Evolutionary conservation across 2,888 invertebrate genomes (phyloP).

Genomic region (Leptodirus hochenwartii): DNA sequence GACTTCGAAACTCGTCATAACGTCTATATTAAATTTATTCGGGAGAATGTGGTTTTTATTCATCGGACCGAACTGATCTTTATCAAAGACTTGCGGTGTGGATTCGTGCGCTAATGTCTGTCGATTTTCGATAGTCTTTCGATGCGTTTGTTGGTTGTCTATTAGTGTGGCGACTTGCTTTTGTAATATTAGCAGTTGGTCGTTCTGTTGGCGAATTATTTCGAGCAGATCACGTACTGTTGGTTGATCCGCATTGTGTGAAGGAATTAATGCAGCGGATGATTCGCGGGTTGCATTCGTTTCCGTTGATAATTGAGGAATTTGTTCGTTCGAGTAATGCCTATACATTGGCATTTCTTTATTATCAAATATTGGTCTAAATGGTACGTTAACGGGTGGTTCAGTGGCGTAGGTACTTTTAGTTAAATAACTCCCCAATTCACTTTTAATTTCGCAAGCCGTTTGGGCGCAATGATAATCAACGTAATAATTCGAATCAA

Average conservation of each 20-base stretch:
- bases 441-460: too few species aligned
- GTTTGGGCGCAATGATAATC: too few species aligned
- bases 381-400: too few species aligned
- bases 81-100: too few species aligned
- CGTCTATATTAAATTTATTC: constrained; percentile 49
- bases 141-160: constrained; percentile 15
- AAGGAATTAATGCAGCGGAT: constrained; percentile 1
- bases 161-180: constrained; percentile 41
- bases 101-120: neutral
- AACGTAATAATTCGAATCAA: too few species aligned
- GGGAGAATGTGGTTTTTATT: constrained; percentile 17
- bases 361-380: too few species aligned
- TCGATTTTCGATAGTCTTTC: neutral
- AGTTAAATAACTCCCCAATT: too few species aligned
- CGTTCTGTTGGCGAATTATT: constrained; percentile 47
- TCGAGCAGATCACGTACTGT: constrained; percentile 40
- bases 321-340: too few species aligned
- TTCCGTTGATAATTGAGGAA: too few species aligned
- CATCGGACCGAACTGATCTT: too few species aligned
- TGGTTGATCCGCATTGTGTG: constrained; percentile 26
- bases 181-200: constrained; percentile 43
- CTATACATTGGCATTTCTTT: constrained; percentile 1
- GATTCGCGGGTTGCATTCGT: too few species aligned
- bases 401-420: too few species aligned
- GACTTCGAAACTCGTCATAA: constrained; percentile 56